Conservation (phyloP, 2,113 vertebrate species). For the Numenius arquata region DNA sequence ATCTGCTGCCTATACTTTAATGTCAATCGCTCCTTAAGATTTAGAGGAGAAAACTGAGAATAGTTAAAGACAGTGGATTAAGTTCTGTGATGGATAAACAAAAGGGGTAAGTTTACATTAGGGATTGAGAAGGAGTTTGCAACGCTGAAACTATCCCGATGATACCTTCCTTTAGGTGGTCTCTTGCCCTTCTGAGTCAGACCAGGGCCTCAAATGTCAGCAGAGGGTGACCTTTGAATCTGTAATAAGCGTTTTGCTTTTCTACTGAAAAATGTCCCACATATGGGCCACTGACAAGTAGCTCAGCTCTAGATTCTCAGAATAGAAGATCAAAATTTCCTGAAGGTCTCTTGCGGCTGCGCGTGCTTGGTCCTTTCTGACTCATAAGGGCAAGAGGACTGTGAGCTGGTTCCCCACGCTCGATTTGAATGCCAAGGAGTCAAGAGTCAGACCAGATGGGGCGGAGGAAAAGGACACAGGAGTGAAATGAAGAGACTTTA, state of each 20-base stretch:
- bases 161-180: not conserved
- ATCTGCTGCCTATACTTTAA: not conserved
- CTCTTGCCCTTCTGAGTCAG: not conserved
- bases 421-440: not conserved
- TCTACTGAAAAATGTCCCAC: not conserved
- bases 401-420: rapidly evolving
- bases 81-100: not conserved
- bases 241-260: not conserved
- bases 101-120: not conserved
- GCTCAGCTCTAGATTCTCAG: not conserved
- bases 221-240: not conserved
- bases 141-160: not conserved
- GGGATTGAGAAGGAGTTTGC: not conserved
- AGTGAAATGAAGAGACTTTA: not conserved
- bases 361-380: not conserved
- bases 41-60: not conserved
- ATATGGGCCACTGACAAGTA: not conserved
- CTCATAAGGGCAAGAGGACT: not conserved
- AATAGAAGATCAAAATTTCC: not conserved
- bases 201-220: not conserved
- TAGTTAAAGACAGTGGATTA: not conserved
- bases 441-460: not conserved
- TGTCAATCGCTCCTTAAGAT: not conserved
- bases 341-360: rapidly evolving
- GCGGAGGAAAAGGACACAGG: not conserved